phyloP scores from a whole-genome alignment of 2,113 vertebrate species.

The Campylorhamphus procurvoides region DNA sequence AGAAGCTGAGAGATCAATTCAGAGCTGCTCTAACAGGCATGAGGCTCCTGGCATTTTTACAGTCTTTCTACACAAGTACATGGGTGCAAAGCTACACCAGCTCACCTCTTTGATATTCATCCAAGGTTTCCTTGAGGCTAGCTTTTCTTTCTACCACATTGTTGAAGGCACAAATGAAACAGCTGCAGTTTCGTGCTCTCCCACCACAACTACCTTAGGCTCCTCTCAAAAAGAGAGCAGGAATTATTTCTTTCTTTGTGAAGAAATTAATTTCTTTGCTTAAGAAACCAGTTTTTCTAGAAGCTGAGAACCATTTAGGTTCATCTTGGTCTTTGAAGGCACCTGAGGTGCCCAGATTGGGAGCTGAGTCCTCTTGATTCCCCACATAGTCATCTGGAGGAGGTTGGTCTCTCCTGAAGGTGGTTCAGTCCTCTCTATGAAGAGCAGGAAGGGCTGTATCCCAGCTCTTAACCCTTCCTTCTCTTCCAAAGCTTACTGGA shows the following conservation, averaged over 20 bases:
- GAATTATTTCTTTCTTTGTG: not conserved
- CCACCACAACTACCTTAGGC: not conserved
- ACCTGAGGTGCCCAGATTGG: not conserved
- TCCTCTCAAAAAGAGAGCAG: not conserved
- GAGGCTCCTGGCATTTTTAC: not conserved
- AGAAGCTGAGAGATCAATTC: not conserved
- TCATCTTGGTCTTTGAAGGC: not conserved
- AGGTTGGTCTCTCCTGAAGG: not conserved
- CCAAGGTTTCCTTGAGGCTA: not conserved
- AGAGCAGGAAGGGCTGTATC: not conserved
- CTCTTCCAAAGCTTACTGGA: not conserved
- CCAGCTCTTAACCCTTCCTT: not conserved
- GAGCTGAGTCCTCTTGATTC: not conserved
- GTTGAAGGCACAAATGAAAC: not conserved
- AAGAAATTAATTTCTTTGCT: not conserved
- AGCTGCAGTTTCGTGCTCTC: not conserved
- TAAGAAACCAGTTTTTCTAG: not conserved
- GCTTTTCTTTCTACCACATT: not conserved
- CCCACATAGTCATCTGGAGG: not conserved
- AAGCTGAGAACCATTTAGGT: not conserved
- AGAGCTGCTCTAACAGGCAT: not conserved
- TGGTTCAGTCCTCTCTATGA: not conserved
- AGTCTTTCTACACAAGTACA: rapidly evolving
- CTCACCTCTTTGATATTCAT: not conserved
- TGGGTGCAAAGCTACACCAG: not conserved